These are phyloP conservation scores for Triplophysa bombifrons DNA, from an alignment of 2,797 vertebrate species.

Conservation along the genomic window DNA sequence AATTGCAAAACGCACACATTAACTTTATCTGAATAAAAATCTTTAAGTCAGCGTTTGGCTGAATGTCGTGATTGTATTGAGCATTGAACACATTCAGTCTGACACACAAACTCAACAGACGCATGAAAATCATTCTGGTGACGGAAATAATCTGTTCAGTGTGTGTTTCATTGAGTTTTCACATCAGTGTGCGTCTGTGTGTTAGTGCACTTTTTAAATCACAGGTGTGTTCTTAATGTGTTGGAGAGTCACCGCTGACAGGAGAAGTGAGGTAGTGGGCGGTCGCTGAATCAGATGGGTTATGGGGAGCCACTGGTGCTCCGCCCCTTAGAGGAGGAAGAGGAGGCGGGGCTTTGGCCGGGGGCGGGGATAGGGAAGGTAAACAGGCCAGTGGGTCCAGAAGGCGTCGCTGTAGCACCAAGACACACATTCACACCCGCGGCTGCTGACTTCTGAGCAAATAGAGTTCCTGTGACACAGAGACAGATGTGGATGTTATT, in stretches of 20 bases:
- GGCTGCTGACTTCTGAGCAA: slow-evolving; percentile 88
- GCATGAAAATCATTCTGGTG: no score
- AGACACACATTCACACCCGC: slow-evolving; percentile 71
- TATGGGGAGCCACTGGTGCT: slow-evolving; percentile 87
- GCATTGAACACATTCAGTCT: slow-evolving; percentile 55
- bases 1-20: background rate
- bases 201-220: background rate
- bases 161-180: background rate
- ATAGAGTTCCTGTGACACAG: slow-evolving; percentile 84
- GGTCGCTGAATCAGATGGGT: slow-evolving; percentile 57
- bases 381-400: slow-evolving; percentile 79
- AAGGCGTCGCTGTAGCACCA: slow-evolving; percentile 66
- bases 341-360: slow-evolving; percentile 82
- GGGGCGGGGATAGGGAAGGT: slow-evolving; percentile 75
- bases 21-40: slow-evolving; percentile 72
- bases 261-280: slow-evolving; percentile 68
- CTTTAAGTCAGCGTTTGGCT: slow-evolving; percentile 82
- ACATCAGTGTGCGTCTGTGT: slow-evolving; percentile 32
- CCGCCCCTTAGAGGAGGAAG: slow-evolving; percentile 88
- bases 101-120: no score
- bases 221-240: no score
- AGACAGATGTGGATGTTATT: background rate
- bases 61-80: slow-evolving; percentile 77
- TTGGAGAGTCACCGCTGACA: slow-evolving; percentile 73
- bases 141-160: no score